A percentile compares a stretch with the other conserved stretches of the same genome.
Conservation (phyloP, 1,140 invertebrate genomes). For the Bombus turneri region DNA sequence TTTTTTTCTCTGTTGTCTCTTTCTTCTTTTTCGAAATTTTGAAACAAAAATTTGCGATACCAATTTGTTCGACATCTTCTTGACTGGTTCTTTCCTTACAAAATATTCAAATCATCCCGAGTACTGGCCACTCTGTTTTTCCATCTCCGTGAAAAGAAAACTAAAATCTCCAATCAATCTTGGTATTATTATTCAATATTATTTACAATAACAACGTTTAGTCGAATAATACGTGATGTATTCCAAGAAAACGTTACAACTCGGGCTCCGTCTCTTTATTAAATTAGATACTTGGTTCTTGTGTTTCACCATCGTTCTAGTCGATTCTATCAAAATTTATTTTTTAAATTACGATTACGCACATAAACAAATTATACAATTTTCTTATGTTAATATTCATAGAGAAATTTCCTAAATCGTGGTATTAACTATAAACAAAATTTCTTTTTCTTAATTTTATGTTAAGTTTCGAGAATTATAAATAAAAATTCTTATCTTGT, state of each 20-base stretch:
- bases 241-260: constrained; percentile 44
- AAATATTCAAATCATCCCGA: neutral
- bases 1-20: neutral
- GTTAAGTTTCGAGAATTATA: neutral
- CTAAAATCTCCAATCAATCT: constrained; percentile 39
- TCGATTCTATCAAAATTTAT: neutral
- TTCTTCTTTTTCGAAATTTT: neutral
- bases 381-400: neutral
- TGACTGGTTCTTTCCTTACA: too few relatives aligned
- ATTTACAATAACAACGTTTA: constrained; percentile 60
- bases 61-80: neutral
- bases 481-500: neutral
- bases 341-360: neutral
- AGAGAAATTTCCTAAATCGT: neutral
- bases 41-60: neutral
- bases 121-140: neutral
- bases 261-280: constrained; percentile 27
- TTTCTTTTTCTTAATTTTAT: neutral
- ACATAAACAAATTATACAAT: neutral
- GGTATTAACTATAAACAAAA: neutral
- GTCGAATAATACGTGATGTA: constrained; percentile 36
- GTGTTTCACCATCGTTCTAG: neutral
- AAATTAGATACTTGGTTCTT: constrained; percentile 61
- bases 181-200: constrained; percentile 45
- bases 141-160: constrained; percentile 33